Percentiles rank a stretch among this genome's conserved stretches.
Conservation (phyloP, 2,113 vertebrate species). For the Chlamydotis undulata region DNA sequence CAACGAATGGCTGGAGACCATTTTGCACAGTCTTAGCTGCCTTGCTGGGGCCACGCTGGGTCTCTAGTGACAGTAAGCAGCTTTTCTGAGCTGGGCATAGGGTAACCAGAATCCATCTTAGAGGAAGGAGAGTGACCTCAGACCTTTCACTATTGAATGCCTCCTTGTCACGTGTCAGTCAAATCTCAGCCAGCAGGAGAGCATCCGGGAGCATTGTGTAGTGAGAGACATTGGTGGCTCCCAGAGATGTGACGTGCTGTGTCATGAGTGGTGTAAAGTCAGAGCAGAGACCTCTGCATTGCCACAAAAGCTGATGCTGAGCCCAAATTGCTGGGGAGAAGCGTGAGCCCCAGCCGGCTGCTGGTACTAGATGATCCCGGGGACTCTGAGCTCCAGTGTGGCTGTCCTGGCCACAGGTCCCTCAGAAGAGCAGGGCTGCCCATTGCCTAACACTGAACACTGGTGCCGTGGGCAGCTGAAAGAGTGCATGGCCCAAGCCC, state of each 20-base stretch:
- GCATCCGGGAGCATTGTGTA: rapidly evolving
- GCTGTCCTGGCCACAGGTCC: not conserved
- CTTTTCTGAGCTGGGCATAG: not conserved
- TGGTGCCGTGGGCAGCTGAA: not conserved
- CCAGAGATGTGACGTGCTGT: not conserved
- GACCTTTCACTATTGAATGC: not conserved
- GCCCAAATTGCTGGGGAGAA: not conserved
- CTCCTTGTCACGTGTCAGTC: not conserved
- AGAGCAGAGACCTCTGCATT: not conserved
- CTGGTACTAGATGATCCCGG: not conserved
- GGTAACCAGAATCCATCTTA: not conserved
- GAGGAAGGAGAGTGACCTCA: not conserved
- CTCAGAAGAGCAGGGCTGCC: not conserved
- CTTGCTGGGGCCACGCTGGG: not conserved
- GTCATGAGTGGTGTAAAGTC: not conserved
- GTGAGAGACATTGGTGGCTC: not conserved
- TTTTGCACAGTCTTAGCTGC: not conserved
- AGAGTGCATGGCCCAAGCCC: not conserved
- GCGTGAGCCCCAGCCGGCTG: not conserved
- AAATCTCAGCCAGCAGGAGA: not conserved
- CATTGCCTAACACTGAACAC: not conserved
- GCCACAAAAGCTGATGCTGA: not conserved
- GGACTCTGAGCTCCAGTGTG: not conserved
- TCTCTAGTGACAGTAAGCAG: not conserved
- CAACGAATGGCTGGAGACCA: not conserved